Percentiles rank a stretch among this genome's conserved stretches.
phyloP scores from a whole-genome alignment of 2,888 invertebrate species.

The Lasioglossum pauxillum region DNA sequence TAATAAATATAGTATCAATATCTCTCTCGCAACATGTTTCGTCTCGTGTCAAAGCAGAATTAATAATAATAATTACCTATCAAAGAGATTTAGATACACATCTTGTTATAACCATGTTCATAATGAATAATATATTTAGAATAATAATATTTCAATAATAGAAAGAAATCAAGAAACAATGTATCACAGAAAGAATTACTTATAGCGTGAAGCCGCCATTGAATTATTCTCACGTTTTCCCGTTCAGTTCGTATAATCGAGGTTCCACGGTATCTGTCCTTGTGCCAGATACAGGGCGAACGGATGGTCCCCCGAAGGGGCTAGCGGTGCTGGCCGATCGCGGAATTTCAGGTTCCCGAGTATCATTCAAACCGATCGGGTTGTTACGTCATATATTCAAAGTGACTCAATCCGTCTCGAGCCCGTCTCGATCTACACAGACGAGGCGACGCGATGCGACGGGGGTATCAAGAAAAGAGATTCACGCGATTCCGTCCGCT shows the following conservation, averaged over 20 bases:
- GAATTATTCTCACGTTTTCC: not conserved
- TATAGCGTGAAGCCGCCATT: too few species aligned
- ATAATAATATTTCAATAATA: too few species aligned
- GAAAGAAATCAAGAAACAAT: too few species aligned
- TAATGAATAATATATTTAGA: too few species aligned
- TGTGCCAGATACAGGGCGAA: not conserved
- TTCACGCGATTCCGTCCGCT: constrained; percentile 20
- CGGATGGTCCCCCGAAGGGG: not conserved
- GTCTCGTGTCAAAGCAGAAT: too few species aligned
- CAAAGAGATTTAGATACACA: too few species aligned
- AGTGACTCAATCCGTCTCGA: constrained; percentile 22
- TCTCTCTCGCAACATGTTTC: too few species aligned
- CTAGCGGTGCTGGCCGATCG: not conserved
- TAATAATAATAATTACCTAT: too few species aligned
- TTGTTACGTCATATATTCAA: constrained; percentile 17
- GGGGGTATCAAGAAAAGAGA: not conserved
- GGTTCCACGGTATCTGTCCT: not conserved
- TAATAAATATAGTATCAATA: too few species aligned
- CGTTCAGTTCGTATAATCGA: not conserved
- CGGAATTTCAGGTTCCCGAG: not conserved
- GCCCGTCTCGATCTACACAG: not conserved
- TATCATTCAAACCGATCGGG: not conserved
- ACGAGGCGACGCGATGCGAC: not conserved
- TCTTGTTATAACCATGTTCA: too few species aligned
- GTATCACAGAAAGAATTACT: too few species aligned